Conservation (phyloP, 2,797 vertebrate species). For the Anabacerthia variegaticeps region DNA sequence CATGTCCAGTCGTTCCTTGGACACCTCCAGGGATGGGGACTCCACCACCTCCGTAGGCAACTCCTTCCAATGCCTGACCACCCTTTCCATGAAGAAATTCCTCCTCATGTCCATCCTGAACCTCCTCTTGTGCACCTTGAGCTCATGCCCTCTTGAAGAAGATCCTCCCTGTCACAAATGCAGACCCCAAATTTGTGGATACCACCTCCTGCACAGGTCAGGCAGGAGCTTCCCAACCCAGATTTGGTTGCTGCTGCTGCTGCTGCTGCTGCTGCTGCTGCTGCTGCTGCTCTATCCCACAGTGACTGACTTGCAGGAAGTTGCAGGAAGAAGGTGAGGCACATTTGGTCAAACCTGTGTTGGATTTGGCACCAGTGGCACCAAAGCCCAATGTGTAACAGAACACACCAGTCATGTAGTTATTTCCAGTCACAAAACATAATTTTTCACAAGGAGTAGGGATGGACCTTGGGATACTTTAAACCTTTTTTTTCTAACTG, state of each 20-base stretch:
- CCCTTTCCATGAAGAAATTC: not conserved
- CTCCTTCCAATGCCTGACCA: not conserved
- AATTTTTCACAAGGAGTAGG: rapidly evolving
- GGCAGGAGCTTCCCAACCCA: not conserved
- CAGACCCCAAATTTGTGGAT: not conserved
- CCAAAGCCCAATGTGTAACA: rapidly evolving
- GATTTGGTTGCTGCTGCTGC: not conserved
- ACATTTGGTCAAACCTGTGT: not conserved
- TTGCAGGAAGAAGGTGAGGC: not conserved
- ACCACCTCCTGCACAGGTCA: not conserved
- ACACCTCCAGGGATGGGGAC: not conserved
- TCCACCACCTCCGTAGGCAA: not conserved
- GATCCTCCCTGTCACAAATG: not conserved
- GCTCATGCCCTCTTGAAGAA: not conserved
- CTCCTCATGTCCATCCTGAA: not conserved
- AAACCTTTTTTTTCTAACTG: not conserved
- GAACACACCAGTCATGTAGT: not conserved
- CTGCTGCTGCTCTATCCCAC: not conserved
- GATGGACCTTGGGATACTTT: not conserved
- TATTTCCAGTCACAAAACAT: not conserved
- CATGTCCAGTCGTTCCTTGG: not conserved
- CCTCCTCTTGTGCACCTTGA: not conserved
- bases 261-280: not conserved
- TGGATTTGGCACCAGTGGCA: not conserved
- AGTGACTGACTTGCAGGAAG: not conserved